phyloP scores from a whole-genome alignment of 2,888 invertebrate genomes.

The Stenodema calcarata region DNA sequence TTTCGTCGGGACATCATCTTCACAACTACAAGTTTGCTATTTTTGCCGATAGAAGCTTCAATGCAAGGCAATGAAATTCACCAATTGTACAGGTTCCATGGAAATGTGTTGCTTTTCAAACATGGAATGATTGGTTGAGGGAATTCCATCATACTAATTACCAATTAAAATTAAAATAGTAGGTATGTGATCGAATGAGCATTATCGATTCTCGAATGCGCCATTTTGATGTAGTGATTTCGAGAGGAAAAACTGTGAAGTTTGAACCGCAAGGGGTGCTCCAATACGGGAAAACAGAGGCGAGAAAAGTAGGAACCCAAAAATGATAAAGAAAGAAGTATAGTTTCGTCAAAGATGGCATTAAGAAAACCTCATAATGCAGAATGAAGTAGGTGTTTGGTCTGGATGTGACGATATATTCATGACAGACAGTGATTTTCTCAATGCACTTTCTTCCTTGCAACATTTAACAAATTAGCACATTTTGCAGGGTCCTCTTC shows the following conservation, averaged over 20 bases:
- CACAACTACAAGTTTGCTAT: constrained; percentile 7
- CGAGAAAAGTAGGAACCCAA: background rate
- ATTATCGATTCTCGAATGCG: background rate
- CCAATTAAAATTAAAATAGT: background rate
- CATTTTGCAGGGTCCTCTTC: no score
- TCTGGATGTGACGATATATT: no score
- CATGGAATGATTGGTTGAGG: background rate
- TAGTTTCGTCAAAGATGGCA: no score
- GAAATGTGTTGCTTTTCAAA: background rate
- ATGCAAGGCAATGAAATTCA: background rate
- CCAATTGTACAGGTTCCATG: background rate
- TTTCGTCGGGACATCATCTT: constrained; percentile 36
- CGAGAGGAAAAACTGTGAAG: no score
- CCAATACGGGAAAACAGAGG: background rate
- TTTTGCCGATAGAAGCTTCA: background rate
- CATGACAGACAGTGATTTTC: no score
- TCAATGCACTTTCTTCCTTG: no score
- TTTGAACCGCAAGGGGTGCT: no score
- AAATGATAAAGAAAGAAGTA: background rate
- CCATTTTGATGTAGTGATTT: background rate
- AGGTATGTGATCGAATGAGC: background rate
- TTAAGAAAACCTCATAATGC: no score
- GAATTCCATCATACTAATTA: background rate
- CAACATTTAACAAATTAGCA: no score
- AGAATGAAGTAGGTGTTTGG: no score